Conservation (phyloP, 2,113 vertebrate species). For the Syngnathoides biaculeatus region DNA sequence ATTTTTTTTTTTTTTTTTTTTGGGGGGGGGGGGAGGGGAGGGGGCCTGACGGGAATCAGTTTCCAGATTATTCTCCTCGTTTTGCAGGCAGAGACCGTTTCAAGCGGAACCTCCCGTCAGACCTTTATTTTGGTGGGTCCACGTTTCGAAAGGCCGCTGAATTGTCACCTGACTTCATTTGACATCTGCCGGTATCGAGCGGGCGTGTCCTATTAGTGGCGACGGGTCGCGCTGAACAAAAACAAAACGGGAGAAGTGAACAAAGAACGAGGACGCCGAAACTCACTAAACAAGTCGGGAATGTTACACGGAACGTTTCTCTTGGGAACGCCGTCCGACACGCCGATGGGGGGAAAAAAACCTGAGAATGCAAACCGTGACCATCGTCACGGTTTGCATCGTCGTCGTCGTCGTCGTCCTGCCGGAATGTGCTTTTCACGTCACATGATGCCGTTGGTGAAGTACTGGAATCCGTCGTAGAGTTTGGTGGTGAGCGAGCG, state of each 20-base stretch:
- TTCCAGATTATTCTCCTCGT: neutral
- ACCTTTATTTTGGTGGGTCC: conserved; percentile 1
- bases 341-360: neutral
- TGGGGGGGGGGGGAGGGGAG: no score
- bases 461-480: conserved; percentile 96
- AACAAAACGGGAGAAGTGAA: neutral
- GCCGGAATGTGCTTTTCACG: neutral
- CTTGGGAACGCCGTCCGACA: neutral
- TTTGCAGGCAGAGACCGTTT: neutral
- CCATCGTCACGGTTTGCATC: neutral
- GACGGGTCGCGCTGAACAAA: neutral
- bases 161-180: neutral
- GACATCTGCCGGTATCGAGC: no score
- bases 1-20: neutral
- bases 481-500: conserved; percentile 93
- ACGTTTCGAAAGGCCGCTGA: neutral
- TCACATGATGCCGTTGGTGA: conserved; percentile 92
- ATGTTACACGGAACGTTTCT: neutral
- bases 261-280: neutral
- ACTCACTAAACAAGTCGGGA: neutral
- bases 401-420: no score
- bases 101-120: neutral
- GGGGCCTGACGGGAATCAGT: no score
- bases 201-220: neutral
- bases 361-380: neutral